Evolutionary conservation across 2,888 invertebrate genomes (phyloP), one percentile per base, ranked within the genome.

Genomic region (Euzetes globulus): DNA sequence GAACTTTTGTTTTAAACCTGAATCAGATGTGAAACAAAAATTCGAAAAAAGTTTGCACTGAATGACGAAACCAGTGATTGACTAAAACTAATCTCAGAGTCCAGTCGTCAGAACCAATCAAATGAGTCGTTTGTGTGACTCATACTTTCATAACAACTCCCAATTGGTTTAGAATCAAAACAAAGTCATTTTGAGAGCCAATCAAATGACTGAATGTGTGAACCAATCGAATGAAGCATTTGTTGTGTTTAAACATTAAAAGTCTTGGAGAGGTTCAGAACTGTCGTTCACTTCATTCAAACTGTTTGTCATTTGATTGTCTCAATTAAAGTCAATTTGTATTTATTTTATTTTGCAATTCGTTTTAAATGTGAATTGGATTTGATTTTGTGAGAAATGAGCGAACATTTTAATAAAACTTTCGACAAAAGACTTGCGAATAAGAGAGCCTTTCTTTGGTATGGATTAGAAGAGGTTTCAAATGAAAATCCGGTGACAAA

Each of bases 381-480:
- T 45, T n/a, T 19, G 1, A 22, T 22, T 13, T 68, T 37, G 22
- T 13, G 4, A 7, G 13, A 41, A 13, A 41, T 68, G 41, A 22
- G 22, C 22, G 13, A 65, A 25, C n/a, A 19, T n/a, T n/a, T 65
- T 5, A 37, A 65, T 33, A 65, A 37, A n/a, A 68, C 68, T 1
- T 68, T 22, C 22, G 45, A 19, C 19, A 19, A 27, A 60, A 60
- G 22, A 41, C 22, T 0, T 6, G n/a, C 68, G 1, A 37, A 37
- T 41, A 68, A 68, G 22, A 37, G 68, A 68, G n/a, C 19, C 2
- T 68, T 68, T 63, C 27, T 9, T 68, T 68, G 68, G 68, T 45
- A 45, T 7, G 37, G 37, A 19, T 41, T 68, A 19, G 68, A 68
- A 17, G 63, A 65, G 22, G 1, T 45, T 1, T 1, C 29, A 17